These are phyloP conservation scores for Distichodus sexfasciatus DNA, from an alignment of 2,797 vertebrate genomes.

Conservation along the genomic window DNA sequence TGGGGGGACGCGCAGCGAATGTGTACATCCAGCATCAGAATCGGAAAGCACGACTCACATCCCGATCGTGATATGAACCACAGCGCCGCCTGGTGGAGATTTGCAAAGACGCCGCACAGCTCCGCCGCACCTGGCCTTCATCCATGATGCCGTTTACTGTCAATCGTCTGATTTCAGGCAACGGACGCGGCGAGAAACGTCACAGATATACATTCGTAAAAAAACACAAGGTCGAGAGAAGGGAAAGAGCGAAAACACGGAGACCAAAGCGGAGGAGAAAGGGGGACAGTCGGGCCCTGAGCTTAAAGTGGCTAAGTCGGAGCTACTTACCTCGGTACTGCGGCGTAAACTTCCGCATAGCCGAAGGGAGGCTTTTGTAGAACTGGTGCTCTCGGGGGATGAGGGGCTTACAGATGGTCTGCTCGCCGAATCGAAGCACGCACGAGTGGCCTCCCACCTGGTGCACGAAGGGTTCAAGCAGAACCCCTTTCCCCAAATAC, in stretches of 20 bases:
- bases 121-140: constrained; percentile 2
- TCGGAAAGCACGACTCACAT: too few species aligned
- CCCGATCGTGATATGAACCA: too few species aligned
- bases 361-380: constrained; percentile 94
- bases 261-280: neutral
- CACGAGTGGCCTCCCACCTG: constrained; percentile 98
- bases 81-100: constrained; percentile 21
- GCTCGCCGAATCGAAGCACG: constrained; percentile 96
- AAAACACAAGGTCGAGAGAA: neutral
- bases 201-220: neutral
- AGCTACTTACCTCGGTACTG: constrained; percentile 93
- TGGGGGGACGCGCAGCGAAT: too few species aligned
- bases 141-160: neutral
- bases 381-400: constrained; percentile 97
- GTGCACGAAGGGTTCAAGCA: constrained; percentile 98
- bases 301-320: neutral
- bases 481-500: constrained; percentile 84
- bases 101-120: neutral
- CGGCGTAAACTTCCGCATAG: constrained; percentile 97
- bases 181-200: neutral
- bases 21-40: too few species aligned
- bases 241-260: too few species aligned
- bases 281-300: neutral
- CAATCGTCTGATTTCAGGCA: neutral
- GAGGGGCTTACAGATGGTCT: constrained; percentile 97